These are phyloP conservation scores for Anguilla pacifica DNA, from an alignment of 2,797 vertebrate species.

Conservation along the genomic window DNA sequence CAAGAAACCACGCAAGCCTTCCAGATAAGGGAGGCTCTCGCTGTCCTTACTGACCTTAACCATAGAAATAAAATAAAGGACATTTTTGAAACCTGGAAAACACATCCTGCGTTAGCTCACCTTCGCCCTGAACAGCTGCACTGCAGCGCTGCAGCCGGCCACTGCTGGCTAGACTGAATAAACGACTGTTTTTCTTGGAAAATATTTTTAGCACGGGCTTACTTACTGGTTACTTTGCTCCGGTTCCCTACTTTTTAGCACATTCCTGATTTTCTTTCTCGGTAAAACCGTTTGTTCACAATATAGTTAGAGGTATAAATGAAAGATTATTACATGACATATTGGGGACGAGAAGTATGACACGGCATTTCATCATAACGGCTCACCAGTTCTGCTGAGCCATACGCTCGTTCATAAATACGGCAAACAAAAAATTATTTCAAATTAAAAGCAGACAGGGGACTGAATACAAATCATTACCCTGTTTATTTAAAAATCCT, in stretches of 20 bases:
- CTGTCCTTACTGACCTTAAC: neutral
- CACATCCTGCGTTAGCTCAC: neutral
- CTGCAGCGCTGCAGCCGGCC: neutral
- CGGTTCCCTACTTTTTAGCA: neutral
- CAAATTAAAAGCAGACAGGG: neutral
- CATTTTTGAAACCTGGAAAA: neutral
- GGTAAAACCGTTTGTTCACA: neutral
- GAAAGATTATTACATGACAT: neutral
- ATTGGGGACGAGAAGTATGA: neutral
- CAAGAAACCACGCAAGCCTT: neutral
- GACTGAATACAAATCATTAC: constrained; percentile 22
- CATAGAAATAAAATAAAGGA: neutral
- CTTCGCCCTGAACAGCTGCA: neutral
- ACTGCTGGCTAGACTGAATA: constrained; percentile 2
- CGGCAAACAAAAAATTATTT: constrained; percentile 7
- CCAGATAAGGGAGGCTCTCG: neutral
- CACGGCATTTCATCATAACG: neutral
- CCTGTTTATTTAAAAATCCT: neutral
- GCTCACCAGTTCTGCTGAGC: neutral
- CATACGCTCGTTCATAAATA: neutral
- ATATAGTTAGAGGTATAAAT: neutral
- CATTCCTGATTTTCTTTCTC: neutral
- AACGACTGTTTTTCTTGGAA: constrained; percentile 27
- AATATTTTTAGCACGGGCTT: neutral
- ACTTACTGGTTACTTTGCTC: neutral